Evolutionary conservation across 2,797 vertebrate species (phyloP), one percentile per base, ranked within the genome.

Genomic region (Oryzias dopingdopingensis): DNA sequence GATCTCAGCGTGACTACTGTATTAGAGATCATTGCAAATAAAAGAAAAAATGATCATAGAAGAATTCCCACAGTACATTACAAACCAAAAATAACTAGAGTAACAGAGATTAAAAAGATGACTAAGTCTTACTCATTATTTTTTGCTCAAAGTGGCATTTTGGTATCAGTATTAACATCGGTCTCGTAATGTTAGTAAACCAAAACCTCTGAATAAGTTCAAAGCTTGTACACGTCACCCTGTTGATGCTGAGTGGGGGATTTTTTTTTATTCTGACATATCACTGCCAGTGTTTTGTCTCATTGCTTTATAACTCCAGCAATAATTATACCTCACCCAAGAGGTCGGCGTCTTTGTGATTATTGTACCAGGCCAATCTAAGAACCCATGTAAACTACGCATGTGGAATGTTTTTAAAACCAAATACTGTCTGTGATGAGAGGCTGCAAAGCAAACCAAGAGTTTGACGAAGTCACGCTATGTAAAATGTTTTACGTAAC

Each of bases 241-340:
- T 68, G 60, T 76, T 62, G 76, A 83, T 82, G 81, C 81, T 82
- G 64, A 73, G 74, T 86, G 82, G 74, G 61, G 69, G 70, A 26
- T 62, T 77, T 74, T 49, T 42, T 54, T 16, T 22, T 2, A 10
- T 37, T 24, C 43, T 18, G 22, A 74, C 57, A 22, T 57, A 48
- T 83, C 67, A 74, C 78, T 75, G 72, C 67, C 81, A 85, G 76
- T 74, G 20, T 72, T 52, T 26, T 42, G 17, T 13, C 70, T 57
- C 66, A 69, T 58, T 45, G 40, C 72, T 79, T 81, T 77, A 80
- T 79, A 62, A 81, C 74, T 72, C 63, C 51, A 80, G 73, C 72
- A 82, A 78, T 82, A 80, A 74, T 60, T 43, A 29, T 68, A 62
- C 50, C 53, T 64, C 50, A 49, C 2, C 26, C 13, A 8, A 50